Conservation (phyloP, 2,113 vertebrate genomes). For the Urocolius indicus region DNA sequence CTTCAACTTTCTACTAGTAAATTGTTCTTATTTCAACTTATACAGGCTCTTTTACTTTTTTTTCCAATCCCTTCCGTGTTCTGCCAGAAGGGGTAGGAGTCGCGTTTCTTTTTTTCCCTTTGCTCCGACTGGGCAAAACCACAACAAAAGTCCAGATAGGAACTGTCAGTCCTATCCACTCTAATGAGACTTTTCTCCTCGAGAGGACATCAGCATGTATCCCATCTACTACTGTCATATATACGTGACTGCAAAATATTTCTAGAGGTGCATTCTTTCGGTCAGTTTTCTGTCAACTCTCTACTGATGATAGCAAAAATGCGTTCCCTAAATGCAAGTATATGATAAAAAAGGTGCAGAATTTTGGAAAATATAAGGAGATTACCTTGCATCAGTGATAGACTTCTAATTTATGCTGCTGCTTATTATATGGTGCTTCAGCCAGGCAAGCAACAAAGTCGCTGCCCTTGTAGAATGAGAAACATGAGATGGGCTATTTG, state of each 20-base stretch:
- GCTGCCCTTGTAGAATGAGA: neutral
- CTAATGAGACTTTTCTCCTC: slow-evolving; percentile 36
- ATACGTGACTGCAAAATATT: neutral
- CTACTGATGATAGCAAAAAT: neutral
- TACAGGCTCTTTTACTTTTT: no score
- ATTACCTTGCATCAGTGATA: neutral
- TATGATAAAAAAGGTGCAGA: neutral
- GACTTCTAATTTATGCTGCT: neutral
- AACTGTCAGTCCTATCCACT: neutral
- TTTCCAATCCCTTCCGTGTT: no score
- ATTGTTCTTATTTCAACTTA: no score
- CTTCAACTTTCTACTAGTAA: no score
- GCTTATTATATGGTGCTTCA: neutral
- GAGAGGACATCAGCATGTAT: neutral
- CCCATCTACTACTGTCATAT: neutral
- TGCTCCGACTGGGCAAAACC: no score
- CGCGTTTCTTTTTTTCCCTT: no score
- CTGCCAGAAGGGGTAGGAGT: no score
- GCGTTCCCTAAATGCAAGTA: neutral
- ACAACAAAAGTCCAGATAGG: neutral
- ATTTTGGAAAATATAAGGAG: neutral
- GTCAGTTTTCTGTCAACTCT: neutral
- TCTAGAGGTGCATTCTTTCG: neutral
- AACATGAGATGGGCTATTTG: neutral
- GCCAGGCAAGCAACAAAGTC: neutral